Evolutionary conservation across 2,888 invertebrate genomes (phyloP).

Genomic region (Aplocera efformata): DNA sequence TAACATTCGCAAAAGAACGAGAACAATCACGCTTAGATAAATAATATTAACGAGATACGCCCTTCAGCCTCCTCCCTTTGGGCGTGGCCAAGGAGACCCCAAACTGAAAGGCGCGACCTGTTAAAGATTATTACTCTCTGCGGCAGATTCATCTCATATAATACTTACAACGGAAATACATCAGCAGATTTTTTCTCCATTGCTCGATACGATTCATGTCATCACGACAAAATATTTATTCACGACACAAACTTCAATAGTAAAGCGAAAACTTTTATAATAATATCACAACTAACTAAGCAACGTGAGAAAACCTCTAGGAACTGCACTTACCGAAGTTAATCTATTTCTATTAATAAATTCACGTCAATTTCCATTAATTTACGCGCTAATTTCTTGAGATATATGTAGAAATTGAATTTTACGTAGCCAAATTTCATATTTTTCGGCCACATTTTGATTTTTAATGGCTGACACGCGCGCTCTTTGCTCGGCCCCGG

Average conservation of each 20-base stretch:
- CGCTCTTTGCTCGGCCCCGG: not conserved
- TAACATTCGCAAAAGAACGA: conserved; percentile 5
- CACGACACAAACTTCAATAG: no score
- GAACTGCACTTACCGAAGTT: not conserved
- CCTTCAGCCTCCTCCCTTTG: not conserved
- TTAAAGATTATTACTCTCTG: not conserved
- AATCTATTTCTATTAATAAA: not conserved
- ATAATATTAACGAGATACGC: conserved; percentile 3
- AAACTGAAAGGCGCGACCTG: not conserved
- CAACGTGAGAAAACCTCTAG: not conserved
- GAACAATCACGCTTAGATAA: not conserved
- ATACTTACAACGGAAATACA: conserved; percentile 20
- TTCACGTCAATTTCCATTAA: conserved; percentile 1
- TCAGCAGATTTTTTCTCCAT: conserved; percentile 12
- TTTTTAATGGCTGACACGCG: not conserved
- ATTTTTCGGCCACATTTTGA: conserved; percentile 2
- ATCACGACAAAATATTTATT: not conserved
- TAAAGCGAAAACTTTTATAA: no score
- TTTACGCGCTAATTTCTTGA: conserved; percentile 7
- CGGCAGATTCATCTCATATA: no score
- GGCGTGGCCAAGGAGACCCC: not conserved
- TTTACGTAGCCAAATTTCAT: conserved; percentile 2
- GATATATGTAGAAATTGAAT: conserved; percentile 7
- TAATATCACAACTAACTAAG: no score
- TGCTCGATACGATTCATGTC: not conserved